Percentiles rank a stretch among this genome's conserved stretches.
These are phyloP conservation scores for Caenorhabditis elegans DNA, from an alignment of 1,140 invertebrate genomes.

Conservation along the genomic window DNA sequence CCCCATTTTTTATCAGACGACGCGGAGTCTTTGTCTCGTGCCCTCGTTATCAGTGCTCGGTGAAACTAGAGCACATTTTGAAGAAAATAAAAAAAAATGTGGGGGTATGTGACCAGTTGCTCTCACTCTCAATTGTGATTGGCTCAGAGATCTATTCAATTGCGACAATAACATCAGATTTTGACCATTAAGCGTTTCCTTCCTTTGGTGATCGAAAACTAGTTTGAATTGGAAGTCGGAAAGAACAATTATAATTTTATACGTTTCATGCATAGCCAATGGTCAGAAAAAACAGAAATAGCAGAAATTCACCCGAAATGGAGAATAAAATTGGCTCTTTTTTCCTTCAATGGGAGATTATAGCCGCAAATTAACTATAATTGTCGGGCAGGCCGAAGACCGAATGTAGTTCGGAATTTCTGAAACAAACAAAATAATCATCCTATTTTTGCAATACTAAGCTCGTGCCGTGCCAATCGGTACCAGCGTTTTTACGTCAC, in stretches of 20 bases:
- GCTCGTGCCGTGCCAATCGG: background rate
- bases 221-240: background rate
- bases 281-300: too few species aligned
- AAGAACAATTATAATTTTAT: conserved; percentile 33
- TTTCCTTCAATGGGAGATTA: background rate
- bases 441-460: background rate
- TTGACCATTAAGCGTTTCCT: background rate
- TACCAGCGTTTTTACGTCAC: background rate
- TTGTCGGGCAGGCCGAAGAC: background rate
- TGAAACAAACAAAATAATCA: background rate
- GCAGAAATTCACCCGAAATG: background rate
- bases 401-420: background rate
- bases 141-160: background rate
- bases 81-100: background rate
- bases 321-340: conserved; percentile 3
- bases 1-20: background rate
- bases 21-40: background rate
- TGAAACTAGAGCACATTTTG: too few species aligned
- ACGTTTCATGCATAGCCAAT: background rate
- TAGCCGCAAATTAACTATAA: background rate
- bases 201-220: background rate
- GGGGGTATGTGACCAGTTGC: background rate
- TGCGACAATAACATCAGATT: background rate
- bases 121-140: background rate
- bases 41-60: background rate